These are phyloP conservation scores for Drosophila villosipedis DNA, from an alignment of 2,888 invertebrate species.

Conservation along the genomic window DNA sequence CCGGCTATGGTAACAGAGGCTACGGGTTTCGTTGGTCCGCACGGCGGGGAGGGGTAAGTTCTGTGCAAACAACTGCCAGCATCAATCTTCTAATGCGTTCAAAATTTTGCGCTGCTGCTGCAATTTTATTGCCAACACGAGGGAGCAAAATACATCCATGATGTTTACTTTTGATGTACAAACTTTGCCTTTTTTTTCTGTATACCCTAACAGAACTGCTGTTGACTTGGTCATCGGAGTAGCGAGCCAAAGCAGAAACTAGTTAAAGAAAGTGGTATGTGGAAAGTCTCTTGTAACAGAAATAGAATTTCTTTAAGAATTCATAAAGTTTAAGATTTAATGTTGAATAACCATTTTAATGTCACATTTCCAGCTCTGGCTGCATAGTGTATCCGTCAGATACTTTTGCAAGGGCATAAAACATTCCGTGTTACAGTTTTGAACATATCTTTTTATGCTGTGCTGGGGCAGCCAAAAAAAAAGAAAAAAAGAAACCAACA, in stretches of 20 bases:
- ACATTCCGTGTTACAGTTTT: conserved; percentile 10
- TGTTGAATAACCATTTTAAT: background rate
- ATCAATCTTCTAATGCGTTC: conserved; percentile 80
- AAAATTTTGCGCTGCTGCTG: conserved; percentile 74
- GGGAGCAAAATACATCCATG: conserved; percentile 33
- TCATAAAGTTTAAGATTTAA: background rate
- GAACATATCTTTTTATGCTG: conserved; percentile 3
- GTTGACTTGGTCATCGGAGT: conserved; percentile 26
- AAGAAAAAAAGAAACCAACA: background rate
- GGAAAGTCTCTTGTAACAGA: background rate
- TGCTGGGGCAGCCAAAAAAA: conserved; percentile 12
- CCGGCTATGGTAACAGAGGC: conserved; percentile 37
- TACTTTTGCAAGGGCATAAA: conserved; percentile 37
- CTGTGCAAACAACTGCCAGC: conserved; percentile 76
- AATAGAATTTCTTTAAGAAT: conserved; percentile 6
- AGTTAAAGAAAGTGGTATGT: background rate
- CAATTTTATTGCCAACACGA: conserved; percentile 67
- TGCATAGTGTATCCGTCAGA: conserved; percentile 18
- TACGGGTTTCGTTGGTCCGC: background rate
- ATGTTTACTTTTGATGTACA: conserved; percentile 61
- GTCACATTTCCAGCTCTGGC: background rate
- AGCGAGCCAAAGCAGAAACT: background rate
- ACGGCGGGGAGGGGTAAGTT: background rate
- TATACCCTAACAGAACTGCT: conserved; percentile 33
- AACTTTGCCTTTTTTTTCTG: conserved; percentile 13